Percentiles rank a stretch among this genome's conserved stretches.
Conservation (phyloP, 37 sponge, comb jelly and placozoan species). For the Mnemiopsis leidyi region DNA sequence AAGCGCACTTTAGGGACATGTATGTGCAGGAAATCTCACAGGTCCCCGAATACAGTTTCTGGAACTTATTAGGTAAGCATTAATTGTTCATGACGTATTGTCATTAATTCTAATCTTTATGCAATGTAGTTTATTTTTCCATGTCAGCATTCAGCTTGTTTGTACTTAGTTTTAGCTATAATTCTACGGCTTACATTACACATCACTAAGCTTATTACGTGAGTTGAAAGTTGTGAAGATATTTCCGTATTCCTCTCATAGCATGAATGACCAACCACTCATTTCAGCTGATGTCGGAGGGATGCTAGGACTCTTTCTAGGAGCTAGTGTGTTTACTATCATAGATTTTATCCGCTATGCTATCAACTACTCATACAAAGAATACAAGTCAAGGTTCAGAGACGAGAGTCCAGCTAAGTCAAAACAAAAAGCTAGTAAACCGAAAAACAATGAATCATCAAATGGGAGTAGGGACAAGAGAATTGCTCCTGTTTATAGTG, state of each 20-base stretch:
- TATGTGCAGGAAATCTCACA: background rate
- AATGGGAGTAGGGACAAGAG: background rate
- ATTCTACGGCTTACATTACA: no score
- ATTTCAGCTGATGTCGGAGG: conserved; percentile 9
- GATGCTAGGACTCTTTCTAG: background rate
- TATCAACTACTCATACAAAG: background rate
- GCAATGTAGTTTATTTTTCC: no score
- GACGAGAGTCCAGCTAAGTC: background rate
- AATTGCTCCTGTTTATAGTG: background rate
- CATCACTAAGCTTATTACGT: no score
- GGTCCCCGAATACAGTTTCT: background rate
- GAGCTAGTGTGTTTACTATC: background rate
- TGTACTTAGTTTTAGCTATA: no score
- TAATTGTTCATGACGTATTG: no score
- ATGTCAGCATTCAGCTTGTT: no score
- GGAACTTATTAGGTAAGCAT: background rate
- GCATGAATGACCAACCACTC: background rate
- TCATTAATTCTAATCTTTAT: no score
- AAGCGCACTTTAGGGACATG: background rate
- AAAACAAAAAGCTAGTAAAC: background rate
- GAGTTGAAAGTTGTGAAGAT: no score
- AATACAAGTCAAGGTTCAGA: background rate
- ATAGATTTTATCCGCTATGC: conserved; percentile 12
- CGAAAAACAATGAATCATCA: background rate
- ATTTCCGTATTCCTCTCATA: no score